A percentile compares a stretch with the other conserved stretches of the same genome.
phyloP scores from a whole-genome alignment of 1,140 invertebrate genomes.

The Scaptomyza hsui region DNA sequence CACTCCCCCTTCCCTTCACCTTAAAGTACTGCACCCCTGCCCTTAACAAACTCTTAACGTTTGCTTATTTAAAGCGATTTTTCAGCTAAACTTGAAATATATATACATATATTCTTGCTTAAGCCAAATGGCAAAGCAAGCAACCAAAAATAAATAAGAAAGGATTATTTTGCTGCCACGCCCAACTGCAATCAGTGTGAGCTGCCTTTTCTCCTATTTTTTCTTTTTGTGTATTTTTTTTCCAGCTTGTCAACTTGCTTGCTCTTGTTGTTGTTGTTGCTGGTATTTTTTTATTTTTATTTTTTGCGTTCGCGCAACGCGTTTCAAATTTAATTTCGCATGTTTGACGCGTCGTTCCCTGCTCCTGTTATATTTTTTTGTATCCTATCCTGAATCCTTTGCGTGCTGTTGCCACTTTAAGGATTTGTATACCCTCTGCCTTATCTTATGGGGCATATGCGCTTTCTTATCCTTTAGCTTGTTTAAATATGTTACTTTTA shows the following conservation, averaged over 20 bases:
- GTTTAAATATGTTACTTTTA: too few species aligned
- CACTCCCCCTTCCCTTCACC: neutral
- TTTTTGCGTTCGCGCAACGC: slow-evolving; percentile 21
- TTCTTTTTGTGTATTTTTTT: neutral
- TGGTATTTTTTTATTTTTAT: slow-evolving; percentile 8
- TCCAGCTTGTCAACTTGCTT: slow-evolving; percentile 58
- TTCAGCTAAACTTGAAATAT: slow-evolving; percentile 26
- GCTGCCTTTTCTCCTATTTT: slow-evolving; percentile 48
- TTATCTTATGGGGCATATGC: neutral
- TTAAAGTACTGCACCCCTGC: too few species aligned
- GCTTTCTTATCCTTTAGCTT: neutral
- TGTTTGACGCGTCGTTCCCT: slow-evolving; percentile 60
- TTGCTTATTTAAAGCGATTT: slow-evolving; percentile 49
- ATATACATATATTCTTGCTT: slow-evolving; percentile 23
- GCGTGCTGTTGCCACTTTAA: slow-evolving; percentile 64
- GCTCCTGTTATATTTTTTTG: too few species aligned
- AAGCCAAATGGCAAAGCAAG: slow-evolving; percentile 16
- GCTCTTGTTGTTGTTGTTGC: slow-evolving; percentile 42
- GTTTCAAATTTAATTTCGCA: slow-evolving; percentile 73
- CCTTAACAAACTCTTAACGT: slow-evolving; percentile 14
- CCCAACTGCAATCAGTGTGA: slow-evolving; percentile 63
- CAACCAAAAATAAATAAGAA: slow-evolving; percentile 43
- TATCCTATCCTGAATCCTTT: slow-evolving; percentile 29
- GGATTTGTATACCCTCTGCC: slow-evolving; percentile 36
- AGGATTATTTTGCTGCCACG: slow-evolving; percentile 73